phyloP scores from a whole-genome alignment of 2,797 vertebrate species.

The Lepilemur ruficaudatus region DNA sequence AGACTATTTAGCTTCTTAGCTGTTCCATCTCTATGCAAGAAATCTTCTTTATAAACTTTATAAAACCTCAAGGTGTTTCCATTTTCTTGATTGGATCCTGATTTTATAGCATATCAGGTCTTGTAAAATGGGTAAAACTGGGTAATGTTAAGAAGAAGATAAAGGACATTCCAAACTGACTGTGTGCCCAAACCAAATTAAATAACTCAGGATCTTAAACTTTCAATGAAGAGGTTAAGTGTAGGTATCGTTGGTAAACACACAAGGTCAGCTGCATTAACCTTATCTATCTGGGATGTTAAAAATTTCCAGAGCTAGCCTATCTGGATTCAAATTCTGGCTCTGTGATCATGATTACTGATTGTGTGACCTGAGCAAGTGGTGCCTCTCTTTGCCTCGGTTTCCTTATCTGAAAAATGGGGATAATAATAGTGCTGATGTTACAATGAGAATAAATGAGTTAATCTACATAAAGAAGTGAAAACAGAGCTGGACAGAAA shows the following conservation, averaged over 20 bases:
- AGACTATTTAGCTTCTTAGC: neutral
- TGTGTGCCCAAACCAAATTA: neutral
- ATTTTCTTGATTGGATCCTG: neutral
- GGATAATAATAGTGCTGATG: neutral
- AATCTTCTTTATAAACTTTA: neutral
- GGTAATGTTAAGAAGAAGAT: conserved; percentile 40
- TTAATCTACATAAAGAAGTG: neutral
- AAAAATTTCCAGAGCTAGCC: neutral
- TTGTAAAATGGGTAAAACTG: conserved; percentile 44
- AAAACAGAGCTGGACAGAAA: neutral
- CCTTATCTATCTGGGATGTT: neutral
- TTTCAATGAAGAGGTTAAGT: neutral
- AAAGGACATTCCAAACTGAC: conserved; percentile 51
- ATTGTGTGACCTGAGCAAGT: neutral
- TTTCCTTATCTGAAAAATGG: neutral
- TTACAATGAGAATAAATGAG: neutral
- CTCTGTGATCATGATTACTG: neutral
- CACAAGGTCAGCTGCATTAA: neutral
- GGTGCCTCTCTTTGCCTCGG: neutral
- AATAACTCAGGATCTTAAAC: conserved; percentile 33
- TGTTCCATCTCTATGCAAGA: neutral
- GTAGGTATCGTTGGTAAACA: neutral
- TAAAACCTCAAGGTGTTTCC: neutral
- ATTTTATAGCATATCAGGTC: conserved; percentile 31
- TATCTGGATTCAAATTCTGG: neutral